These are phyloP conservation scores for Sceloporus undulatus DNA, from an alignment of 2,113 vertebrate genomes.

Conservation along the genomic window DNA sequence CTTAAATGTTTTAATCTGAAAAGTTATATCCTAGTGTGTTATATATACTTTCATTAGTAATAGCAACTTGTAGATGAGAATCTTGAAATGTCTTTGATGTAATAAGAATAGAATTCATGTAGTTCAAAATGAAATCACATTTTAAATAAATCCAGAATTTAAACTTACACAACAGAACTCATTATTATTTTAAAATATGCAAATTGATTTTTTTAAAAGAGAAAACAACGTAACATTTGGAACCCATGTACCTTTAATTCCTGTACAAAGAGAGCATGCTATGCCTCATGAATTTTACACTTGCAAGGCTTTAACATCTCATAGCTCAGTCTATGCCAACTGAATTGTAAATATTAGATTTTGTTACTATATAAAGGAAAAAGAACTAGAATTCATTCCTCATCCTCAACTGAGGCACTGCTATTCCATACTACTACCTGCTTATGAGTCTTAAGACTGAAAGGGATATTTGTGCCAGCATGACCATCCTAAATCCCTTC, in stretches of 20 bases:
- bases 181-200: background rate
- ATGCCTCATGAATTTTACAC: background rate
- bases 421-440: background rate
- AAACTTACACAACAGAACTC: background rate
- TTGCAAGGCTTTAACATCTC: background rate
- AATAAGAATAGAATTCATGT: background rate
- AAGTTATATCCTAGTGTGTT: background rate
- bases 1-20: background rate
- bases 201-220: background rate
- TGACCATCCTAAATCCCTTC: too few species aligned
- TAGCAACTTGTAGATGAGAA: background rate
- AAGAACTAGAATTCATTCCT: slow-evolving; percentile 35
- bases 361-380: slow-evolving; percentile 37
- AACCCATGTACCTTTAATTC: background rate
- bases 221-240: background rate
- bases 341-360: background rate
- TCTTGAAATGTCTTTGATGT: background rate
- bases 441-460: background rate
- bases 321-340: slow-evolving; percentile 35
- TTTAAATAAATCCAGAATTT: background rate
- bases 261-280: background rate
- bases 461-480: background rate
- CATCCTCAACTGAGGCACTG: slow-evolving; percentile 8
- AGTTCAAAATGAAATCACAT: background rate
- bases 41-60: background rate